Evolutionary conservation across 1,140 invertebrate genomes (phyloP), one percentile per base, ranked within the genome.

Genomic region (Vanessa tameamea): DNA sequence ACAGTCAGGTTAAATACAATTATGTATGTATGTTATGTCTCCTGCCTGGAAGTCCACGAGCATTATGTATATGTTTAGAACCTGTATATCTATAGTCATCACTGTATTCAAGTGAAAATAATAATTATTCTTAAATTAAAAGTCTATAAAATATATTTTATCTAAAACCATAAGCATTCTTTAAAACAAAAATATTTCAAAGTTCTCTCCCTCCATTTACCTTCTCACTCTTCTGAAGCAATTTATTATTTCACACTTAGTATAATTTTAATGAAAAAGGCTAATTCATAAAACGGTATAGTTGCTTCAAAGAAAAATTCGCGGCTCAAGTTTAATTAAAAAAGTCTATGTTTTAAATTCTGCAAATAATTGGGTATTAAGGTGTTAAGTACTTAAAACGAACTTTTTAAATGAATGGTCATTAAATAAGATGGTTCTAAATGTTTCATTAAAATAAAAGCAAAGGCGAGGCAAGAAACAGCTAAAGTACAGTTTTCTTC

Each of bases 281-380:
- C 55, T 69, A 69, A 69, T 57, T 57, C 51, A 69, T 59, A 61
- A 69, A 69, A 59, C 55, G 15, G 55, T 68, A 47, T 69, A 69
- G 67, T 69, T 51, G 31, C 31, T 43, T 64, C 14, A 59, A 72
- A 67, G 47, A 43, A 67, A 72, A 72, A 72, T 57, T 66, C 69
- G 64, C 57, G 43, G 57, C 2, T 43, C 20, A 69, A 74, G 47
- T 74, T 74, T 48, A 74, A 74, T 74, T 74, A 68, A 74, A 74
- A 74, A 74, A 68, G 68, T 71, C 64, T 13, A 59, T 71, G 47
- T 71, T 76, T 76, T 76, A 71, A 72, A 72, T 76, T 76, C 74
- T 72, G 53, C 64, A 66, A 76, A 71, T 76, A 71, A 76, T 76
- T 76, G 55, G 74, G 69, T 76, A 76, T 71, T 76, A 76, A 43